Evolutionary conservation across 2,113 vertebrate species (phyloP), one percentile per base, ranked within the genome.

Genomic region (Noctilio leporinus): DNA sequence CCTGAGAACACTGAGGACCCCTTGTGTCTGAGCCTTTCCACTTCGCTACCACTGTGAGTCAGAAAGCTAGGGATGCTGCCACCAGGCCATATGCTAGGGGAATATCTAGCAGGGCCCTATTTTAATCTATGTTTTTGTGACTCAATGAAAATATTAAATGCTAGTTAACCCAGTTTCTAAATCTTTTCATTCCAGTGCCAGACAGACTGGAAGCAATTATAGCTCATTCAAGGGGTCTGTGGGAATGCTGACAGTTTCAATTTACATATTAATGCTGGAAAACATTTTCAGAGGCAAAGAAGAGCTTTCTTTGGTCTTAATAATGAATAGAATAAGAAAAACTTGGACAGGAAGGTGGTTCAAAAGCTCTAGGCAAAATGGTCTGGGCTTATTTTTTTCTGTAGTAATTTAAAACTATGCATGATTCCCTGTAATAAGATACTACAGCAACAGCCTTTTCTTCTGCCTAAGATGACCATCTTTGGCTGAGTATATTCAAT

Each of bases 261-360:
- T 97, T 97, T 97, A 97, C 95, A 98, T 94, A 97, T 35, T 95
- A 97, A 98, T 91, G 62, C 65, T 90, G 76, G 82, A 90, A 97
- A 96, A 96, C 95, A 96, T 93, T 86, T 94, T 86, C 35, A 69
- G 64, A 72, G 22, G 92, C 81, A 84, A 89, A 77, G 83, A 69
- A 43, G 14, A 95, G 76, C 91, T 73, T 75, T 97, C 89, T 85
- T 95, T 95, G 97, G 95, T 95, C 85, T 96, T 92, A 94, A 84
- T 96, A 97, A 97, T 90, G 91, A 97, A 96, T 83, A 97, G 91
- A 96, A 35, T 51, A 84, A 43, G 24, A 59, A 35, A 26, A 73
- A 91, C n/a, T 45, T 59, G 62, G 73, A 87, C 88, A 93, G 93
- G 83, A 73, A 86, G 51, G 95, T 94, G 88, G 91, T 94, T 95